These are phyloP conservation scores for Paratilapia polleni DNA, from an alignment of 2,113 vertebrate genomes.

Conservation along the genomic window DNA sequence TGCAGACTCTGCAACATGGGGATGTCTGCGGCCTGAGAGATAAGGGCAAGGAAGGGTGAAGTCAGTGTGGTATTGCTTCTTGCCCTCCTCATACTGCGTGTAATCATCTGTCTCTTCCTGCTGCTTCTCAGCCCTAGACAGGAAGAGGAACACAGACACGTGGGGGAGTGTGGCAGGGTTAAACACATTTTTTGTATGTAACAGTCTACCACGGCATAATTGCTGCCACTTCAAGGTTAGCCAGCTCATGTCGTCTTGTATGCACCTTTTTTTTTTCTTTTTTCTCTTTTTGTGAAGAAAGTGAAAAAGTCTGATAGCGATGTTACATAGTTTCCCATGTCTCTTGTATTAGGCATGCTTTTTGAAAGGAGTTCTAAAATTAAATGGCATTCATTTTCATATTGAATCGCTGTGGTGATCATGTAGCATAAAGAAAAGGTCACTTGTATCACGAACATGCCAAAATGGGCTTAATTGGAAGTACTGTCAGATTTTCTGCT, in stretches of 20 bases:
- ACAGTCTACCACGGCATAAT: neutral
- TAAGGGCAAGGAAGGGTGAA: slow-evolving; percentile 20
- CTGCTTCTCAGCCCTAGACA: slow-evolving; percentile 30
- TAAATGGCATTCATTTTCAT: slow-evolving; percentile 11
- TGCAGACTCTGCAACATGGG: slow-evolving; percentile 11
- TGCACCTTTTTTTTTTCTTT: neutral
- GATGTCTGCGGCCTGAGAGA: slow-evolving; percentile 19
- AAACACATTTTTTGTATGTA: neutral
- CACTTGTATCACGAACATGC: neutral
- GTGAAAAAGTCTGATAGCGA: neutral
- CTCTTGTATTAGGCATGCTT: neutral
- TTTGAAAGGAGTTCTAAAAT: neutral
- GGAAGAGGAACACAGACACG: neutral
- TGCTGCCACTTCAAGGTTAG: neutral
- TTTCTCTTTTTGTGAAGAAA: neutral
- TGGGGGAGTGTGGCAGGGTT: neutral
- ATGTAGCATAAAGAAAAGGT: slow-evolving; percentile 15
- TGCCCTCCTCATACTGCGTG: neutral
- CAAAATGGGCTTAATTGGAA: neutral
- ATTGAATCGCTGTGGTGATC: neutral
- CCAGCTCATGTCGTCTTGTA: neutral
- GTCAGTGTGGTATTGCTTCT: slow-evolving; percentile 20
- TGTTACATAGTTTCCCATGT: neutral
- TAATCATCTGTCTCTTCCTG: slow-evolving; percentile 34
- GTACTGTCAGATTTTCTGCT: neutral